Base-by-base conservation (phyloP, 1,140 invertebrate genomes). In the Heliconius congener region DNA sequence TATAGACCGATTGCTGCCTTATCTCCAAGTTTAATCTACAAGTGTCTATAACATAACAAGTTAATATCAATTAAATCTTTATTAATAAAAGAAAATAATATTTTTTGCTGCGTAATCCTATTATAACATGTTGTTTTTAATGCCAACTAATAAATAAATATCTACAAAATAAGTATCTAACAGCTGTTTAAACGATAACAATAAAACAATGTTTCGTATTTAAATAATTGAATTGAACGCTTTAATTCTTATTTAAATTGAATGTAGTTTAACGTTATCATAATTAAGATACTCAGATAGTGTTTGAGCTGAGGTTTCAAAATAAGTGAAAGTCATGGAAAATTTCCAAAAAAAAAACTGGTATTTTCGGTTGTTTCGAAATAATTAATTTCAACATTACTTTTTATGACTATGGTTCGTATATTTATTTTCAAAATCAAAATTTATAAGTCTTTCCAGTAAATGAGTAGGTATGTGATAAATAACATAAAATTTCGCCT, bases 371-470 rank as follows among this genome's bases (percentile, higher is more conserved):
- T 30, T 27, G 30, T n/a, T 27, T 30, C 23, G 60, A 27, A 27
- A 66, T 66, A 66, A 66, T 66, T 66, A 66, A 66, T 66, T 30
- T 66, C 60, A 66, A 66, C 60, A 66, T 66, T 30, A 30, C 60
- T 30, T 66, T 66, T 66, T 66, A 66, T 66, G n/a, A 66, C 60
- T 66, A 66, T 30, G 60, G 27, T 66, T 66, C 27, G n/a, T 27
- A 46, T 2, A 23, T 8, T 11, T 60, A 60, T 60, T 23, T 23
- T 60, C n/a, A 8, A 27, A 19, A n/a, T n/a, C 9, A n/a, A 60
- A 27, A 66, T 52, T 19, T 52, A 52, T 52, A 19, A 52, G 18
- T 23, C 19, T 57, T 27, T 66, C 60, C 23, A 27, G 27, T 66
- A 13, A 66, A 66, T 27, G n/a, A 23, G 13, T 27, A n/a, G 16